Evolutionary conservation across 2,888 invertebrate species (phyloP), one percentile per base, ranked within the genome.

Genomic region (Drosophila testacea): DNA sequence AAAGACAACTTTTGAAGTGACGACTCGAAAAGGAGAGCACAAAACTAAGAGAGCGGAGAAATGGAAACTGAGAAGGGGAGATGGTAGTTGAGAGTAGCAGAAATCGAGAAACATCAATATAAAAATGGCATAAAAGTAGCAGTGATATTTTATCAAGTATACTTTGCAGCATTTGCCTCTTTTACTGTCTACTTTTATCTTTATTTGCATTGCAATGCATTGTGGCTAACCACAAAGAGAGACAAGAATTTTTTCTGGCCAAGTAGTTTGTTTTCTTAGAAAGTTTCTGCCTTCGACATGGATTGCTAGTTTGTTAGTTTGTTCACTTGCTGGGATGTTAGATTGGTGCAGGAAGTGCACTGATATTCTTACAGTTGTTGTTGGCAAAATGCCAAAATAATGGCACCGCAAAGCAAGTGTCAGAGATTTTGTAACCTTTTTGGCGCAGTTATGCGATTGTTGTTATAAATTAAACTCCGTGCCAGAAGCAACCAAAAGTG

Each of bases 201-300:
- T 70, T 81, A 82, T 82, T 83, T 86, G 86, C 82, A 74, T n/a
- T n/a, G n/a, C n/a, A n/a, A n/a, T n/a, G n/a, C n/a, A n/a, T 81
- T 86, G 81, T 67, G 78, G 83, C 68, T 70, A 77, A 81, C 78
- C 81, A 70, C 60, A 28, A 52, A 38, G 10, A 39, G 13, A 28
- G 13, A 59, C 68, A 74, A 50, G 67, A 47, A 72, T 83, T 83
- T 55, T 68, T 73, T 22, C 68, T 48, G 79, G 71, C 66, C 48
- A 59, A 64, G 63, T 48, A 60, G 69, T 69, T 74, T 81, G 78
- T 71, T 79, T 79, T 73, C 44, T 16, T 47, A 60, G 64, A 54
- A 85, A 85, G 60, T 85, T 76, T 68, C 39, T 64, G 46, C n/a
- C 42, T 51, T 32, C 22, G 10, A 63, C 42, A 28, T 61, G 52